These are phyloP conservation scores for Sceloporus tristichus DNA, from an alignment of 2,113 vertebrate genomes.

Conservation along the genomic window DNA sequence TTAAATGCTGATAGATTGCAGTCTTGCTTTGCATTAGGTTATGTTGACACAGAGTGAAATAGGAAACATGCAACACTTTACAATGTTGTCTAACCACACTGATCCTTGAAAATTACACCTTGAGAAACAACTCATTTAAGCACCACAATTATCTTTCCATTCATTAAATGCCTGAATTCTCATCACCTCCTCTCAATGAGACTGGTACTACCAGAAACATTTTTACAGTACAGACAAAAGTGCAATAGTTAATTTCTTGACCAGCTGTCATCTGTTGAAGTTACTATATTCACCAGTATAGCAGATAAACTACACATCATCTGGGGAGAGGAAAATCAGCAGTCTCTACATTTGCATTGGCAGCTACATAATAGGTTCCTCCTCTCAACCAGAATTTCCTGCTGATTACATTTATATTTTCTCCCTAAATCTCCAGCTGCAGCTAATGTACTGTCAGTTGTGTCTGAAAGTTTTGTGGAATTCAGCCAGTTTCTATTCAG, in stretches of 20 bases:
- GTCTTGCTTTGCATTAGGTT: not conserved
- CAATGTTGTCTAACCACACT: not conserved
- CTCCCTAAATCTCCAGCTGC: not conserved
- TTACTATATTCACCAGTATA: not conserved
- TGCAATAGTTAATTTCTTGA: not conserved
- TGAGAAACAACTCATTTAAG: not conserved
- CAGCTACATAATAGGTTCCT: not conserved
- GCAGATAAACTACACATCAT: not conserved
- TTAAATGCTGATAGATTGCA: not conserved
- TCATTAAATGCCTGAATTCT: not conserved
- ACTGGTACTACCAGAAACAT: not conserved
- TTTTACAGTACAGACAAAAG: not conserved
- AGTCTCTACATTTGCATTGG: not conserved
- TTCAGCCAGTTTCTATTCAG: too few species aligned
- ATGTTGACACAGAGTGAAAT: not conserved
- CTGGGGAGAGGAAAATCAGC: not conserved
- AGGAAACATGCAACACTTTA: not conserved
- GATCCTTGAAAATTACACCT: not conserved
- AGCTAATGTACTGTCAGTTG: not conserved
- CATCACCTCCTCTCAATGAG: too few species aligned
- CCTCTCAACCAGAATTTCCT: not conserved
- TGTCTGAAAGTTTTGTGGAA: not conserved
- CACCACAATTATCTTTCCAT: not conserved
- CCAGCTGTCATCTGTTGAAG: not conserved
- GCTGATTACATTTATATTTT: not conserved